A percentile compares a stretch with the other conserved stretches of the same genome.
These are phyloP conservation scores for Oreortyx pictus DNA, from an alignment of 2,797 vertebrate species.

Conservation along the genomic window DNA sequence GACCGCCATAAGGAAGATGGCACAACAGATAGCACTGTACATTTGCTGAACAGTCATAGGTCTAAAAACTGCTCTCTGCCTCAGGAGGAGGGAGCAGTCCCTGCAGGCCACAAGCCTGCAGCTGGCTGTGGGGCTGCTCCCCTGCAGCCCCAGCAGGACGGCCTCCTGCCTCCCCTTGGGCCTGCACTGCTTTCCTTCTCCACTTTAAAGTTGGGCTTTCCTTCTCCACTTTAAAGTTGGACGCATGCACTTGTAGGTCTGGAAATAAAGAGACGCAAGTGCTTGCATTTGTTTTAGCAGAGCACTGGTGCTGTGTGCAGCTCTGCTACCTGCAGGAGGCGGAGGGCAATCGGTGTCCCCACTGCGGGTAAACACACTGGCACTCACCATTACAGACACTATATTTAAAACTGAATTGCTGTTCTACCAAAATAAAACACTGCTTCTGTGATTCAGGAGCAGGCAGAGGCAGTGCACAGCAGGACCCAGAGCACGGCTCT, in stretches of 20 bases:
- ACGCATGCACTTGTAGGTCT: not conserved
- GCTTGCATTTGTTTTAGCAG: not conserved
- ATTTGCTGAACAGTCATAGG: too few relatives aligned
- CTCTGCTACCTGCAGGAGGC: too few relatives aligned
- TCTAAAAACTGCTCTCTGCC: too few relatives aligned
- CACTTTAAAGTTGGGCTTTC: not conserved
- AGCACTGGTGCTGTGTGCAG: rapidly evolving
- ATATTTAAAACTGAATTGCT: not conserved
- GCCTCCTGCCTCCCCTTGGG: too few relatives aligned
- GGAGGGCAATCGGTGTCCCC: not conserved
- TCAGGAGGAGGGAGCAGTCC: too few relatives aligned
- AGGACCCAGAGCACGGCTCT: too few relatives aligned
- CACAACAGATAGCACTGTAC: too few relatives aligned
- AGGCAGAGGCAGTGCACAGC: not conserved
- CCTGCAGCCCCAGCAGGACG: too few relatives aligned
- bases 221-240: not conserved
- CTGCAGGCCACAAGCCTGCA: too few relatives aligned
- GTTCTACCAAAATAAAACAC: not conserved
- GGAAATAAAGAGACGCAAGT: not conserved
- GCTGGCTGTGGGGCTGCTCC: too few relatives aligned
- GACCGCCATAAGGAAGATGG: too few relatives aligned
- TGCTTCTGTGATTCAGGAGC: not conserved
- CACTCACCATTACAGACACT: not conserved
- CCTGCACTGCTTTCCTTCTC: not conserved
- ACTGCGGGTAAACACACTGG: not conserved